Evolutionary conservation across 1,140 invertebrate genomes (phyloP).

Genomic region (Laupala kohalensis): DNA sequence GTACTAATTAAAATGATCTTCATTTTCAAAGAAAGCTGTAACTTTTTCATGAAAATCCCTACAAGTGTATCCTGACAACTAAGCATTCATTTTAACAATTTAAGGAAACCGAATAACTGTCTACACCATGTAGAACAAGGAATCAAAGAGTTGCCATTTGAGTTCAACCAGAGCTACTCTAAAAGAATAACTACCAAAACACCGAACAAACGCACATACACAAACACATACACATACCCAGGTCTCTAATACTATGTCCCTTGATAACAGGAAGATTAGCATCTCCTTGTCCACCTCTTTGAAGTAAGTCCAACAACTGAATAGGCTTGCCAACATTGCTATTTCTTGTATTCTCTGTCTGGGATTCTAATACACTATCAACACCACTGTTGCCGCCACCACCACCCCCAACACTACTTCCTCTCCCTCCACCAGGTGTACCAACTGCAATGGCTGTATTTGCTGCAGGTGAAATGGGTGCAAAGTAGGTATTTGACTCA

Average conservation of each 20-base stretch:
- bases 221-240: constrained; percentile 27
- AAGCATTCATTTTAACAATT: too few species aligned
- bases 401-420: neutral
- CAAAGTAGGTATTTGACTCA: constrained; percentile 43
- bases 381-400: neutral
- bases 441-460: constrained; percentile 19
- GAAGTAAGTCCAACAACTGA: constrained; percentile 40
- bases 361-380: neutral
- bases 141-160: too few species aligned
- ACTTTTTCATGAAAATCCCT: too few species aligned
- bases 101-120: too few species aligned
- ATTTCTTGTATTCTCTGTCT: neutral
- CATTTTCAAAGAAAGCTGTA: too few species aligned
- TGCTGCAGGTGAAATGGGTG: constrained; percentile 46
- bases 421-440: neutral
- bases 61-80: too few species aligned
- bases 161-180: too few species aligned
- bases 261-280: neutral
- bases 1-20: too few species aligned
- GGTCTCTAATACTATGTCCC: constrained; percentile 30
- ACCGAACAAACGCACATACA: too few species aligned
- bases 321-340: constrained; percentile 16
- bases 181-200: too few species aligned
- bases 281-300: constrained; percentile 27
- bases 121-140: too few species aligned